A percentile compares a stretch with the other conserved stretches of the same genome.
These are phyloP conservation scores for Erpornis zantholeuca DNA, from an alignment of 2,113 vertebrate genomes.

Conservation along the genomic window DNA sequence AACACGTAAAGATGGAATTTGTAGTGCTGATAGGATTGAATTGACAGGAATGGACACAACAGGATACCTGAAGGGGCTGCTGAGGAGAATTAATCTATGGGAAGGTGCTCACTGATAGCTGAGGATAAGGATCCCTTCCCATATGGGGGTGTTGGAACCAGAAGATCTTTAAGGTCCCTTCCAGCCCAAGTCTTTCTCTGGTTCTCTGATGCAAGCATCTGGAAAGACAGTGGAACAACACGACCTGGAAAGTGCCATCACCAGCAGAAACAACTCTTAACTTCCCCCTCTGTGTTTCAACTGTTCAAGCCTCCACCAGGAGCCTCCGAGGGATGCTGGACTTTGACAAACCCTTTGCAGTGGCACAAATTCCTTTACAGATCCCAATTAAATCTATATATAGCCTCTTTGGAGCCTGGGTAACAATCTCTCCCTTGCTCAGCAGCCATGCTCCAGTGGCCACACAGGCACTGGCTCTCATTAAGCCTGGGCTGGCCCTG, in stretches of 20 bases:
- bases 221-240: not conserved
- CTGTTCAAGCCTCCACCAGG: not conserved
- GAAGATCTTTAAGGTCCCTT: not conserved
- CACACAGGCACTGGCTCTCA: not conserved
- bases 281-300: not conserved
- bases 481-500: not conserved
- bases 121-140: not conserved
- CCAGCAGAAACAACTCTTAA: not conserved
- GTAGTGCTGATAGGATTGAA: not conserved
- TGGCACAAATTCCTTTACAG: not conserved
- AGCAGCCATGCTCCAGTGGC: not conserved
- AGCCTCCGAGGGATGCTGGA: not conserved
- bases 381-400: slow-evolving; percentile 62
- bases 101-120: not conserved
- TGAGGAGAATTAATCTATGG: not conserved
- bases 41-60: accelerated
- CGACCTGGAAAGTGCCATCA: not conserved
- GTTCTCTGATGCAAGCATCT: not conserved
- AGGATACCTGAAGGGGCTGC: not conserved
- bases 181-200: not conserved
- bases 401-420: not conserved
- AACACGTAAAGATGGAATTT: not conserved
- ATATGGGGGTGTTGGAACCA: not conserved
- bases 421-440: not conserved
- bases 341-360: not conserved